Evolutionary conservation across 2,113 vertebrate genomes (phyloP).

Genomic region (Catagonus wagneri): DNA sequence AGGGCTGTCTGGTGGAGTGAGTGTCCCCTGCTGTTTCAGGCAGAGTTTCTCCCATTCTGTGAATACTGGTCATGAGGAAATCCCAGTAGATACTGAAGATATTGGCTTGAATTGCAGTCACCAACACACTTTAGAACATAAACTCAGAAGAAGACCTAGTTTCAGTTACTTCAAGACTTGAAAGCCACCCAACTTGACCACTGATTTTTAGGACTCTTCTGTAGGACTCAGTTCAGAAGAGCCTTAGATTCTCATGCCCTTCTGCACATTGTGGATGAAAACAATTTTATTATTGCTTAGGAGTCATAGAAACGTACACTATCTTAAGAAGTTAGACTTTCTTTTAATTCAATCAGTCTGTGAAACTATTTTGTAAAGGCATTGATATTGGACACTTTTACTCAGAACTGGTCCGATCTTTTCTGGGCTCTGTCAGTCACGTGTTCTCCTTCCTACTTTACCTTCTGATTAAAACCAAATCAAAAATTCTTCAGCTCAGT

Average conservation of each 20-base stretch:
- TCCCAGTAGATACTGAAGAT: neutral
- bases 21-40: neutral
- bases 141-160: neutral
- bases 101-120: neutral
- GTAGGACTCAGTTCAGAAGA: neutral
- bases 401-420: neutral
- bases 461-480: neutral
- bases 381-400: neutral
- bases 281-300: neutral
- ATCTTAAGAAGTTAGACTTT: neutral
- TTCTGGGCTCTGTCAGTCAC: neutral
- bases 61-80: neutral
- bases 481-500: neutral
- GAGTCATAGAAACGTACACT: neutral
- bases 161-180: neutral
- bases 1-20: neutral
- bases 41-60: neutral
- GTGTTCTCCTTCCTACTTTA: neutral
- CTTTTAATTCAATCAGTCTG: neutral
- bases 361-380: constrained; percentile 24
- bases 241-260: neutral
- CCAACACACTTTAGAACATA: neutral
- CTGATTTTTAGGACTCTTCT: neutral
- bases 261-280: neutral
- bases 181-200: neutral